A percentile compares a stretch with the other conserved stretches of the same genome.
These are phyloP conservation scores for Herpailurus yagouaroundi DNA, from an alignment of 2,113 vertebrate genomes.

Conservation along the genomic window DNA sequence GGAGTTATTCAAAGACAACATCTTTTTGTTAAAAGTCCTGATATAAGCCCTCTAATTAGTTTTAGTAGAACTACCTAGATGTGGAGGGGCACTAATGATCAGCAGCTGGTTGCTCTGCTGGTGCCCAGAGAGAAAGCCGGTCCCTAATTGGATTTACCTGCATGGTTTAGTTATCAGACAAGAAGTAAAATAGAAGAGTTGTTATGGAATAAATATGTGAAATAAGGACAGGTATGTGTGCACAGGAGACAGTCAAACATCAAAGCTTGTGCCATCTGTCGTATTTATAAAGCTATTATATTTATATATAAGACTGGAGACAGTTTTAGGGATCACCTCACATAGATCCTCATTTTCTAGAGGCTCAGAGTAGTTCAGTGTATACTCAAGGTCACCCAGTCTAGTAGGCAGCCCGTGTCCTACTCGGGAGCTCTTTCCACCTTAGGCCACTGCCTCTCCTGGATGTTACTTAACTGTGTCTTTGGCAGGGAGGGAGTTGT, in stretches of 20 bases:
- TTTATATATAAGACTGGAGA: background rate
- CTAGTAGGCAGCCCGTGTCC: background rate
- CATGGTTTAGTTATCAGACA: conserved; percentile 43
- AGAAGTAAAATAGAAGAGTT: conserved; percentile 10
- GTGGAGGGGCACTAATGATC: conserved; percentile 40
- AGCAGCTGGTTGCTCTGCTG: conserved; percentile 60
- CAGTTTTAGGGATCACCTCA: background rate
- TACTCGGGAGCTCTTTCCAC: background rate
- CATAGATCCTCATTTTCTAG: background rate
- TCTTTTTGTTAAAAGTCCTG: conserved; percentile 45
- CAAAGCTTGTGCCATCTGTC: background rate
- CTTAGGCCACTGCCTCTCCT: background rate
- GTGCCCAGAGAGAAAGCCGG: background rate
- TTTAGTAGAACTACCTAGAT: conserved; percentile 34
- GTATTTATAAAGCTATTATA: background rate
- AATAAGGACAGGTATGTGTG: background rate
- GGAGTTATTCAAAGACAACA: conserved; percentile 52
- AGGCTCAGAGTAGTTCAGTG: background rate
- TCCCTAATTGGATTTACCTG: conserved; percentile 68
- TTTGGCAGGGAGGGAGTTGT: background rate
- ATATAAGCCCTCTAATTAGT: conserved; percentile 49
- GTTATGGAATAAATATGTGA: conserved; percentile 28
- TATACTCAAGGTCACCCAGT: background rate
- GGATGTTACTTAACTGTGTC: background rate
- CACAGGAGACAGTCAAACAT: conserved; percentile 3